Base-by-base conservation (phyloP, 2,888 invertebrate species). In the Anoncus sp. region DNA sequence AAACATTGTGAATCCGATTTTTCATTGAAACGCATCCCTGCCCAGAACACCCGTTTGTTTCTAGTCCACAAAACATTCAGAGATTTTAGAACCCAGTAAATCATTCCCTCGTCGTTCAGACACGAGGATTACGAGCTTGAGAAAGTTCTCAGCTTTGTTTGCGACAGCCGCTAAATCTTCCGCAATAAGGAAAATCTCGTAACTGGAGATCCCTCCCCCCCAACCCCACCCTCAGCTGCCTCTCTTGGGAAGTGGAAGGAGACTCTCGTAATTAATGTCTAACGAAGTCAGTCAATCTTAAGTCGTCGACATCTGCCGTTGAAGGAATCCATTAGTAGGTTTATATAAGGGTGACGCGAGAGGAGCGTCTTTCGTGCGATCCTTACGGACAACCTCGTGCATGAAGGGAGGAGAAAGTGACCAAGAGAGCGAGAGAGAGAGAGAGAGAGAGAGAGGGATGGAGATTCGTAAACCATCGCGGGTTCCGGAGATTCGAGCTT, bases 251-350 rank as follows among this genome's bases (percentile, higher is more conserved):
- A 53, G 49, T 83, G 79, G 75, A 72, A 65, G 63, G 78, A 83
- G 85, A 81, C 71, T 82, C 70, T 81, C 67, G 73, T 83, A 80
- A 87, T 87, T 87, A 88, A 88, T 87, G 82, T 74, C 73, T 70
- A 85, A 85, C 85, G 82, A 86, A 86, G 84, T 86, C 87, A 84
- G 89, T 89, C 87, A 87, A 89, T 90, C 88, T 89, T 90, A 87
- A 87, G 86, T 84, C 85, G 69, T 59, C 71, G 87, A 86, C 90
- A 88, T 88, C 89, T 90, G 90, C 85, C 80, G 81, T 77, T 90
- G 90, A 89, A 89, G 89, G 90, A 90, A 89, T 88, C 86, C 87
- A 89, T 89, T 89, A 89, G 86, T 86, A 86, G 86, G 85, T 88
- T 87, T 85, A 72, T 72, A 40, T 51, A 14, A 85, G 79, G 55